Base-by-base conservation (phyloP, 2,888 invertebrate genomes). In the Ochropleura leucogaster region DNA sequence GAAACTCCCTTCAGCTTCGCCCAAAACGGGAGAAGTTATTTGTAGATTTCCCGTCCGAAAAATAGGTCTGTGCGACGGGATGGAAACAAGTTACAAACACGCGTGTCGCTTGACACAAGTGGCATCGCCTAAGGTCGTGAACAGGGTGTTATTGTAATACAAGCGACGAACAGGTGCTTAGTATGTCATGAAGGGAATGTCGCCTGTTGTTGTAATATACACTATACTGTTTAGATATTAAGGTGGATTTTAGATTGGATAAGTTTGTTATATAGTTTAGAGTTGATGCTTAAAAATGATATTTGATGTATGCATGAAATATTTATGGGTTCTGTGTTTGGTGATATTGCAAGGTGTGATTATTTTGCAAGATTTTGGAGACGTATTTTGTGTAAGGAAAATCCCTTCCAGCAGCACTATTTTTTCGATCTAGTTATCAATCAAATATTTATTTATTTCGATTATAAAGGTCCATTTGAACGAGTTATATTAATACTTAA, bases 191-290 rank as follows among this genome's bases (percentile, higher is more conserved):
- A 44, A 57, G 49, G 8, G 65, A 80, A 80, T 86, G 79, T 85
- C 82, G 75, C 75, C 79, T 86, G 79, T 85, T 84, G 75, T 77
- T 80, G 82, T 85, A 75, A 82, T 63, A 20, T 49, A 55, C 10
- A 53, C 40, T 68, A 72, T 70, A 53, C 40, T 68, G 72, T 70
- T 74, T 55, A 63, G 40, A 53, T 42, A 40, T 57, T 40, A 40
- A 7, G 42, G 30, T 57, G 57, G 47, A 6, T 20, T 14, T 72
- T 67, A 79, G 53, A 74, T 64, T 53, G 66, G 16, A 59, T 63
- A 69, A 69, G 63, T 66, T 79, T 40, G 30, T n/a, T 47, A 53
- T 14, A 49, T 30, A 49, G 20, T 30, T 18, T 16, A n/a, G 0
- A 18, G 53, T n/a, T 12, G 14, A 12, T 12, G 40, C 4, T 20